Percentiles rank a stretch among this genome's conserved stretches.
phyloP scores from a whole-genome alignment of 2,113 vertebrate species.

The Aldabrachelys gigantea region DNA sequence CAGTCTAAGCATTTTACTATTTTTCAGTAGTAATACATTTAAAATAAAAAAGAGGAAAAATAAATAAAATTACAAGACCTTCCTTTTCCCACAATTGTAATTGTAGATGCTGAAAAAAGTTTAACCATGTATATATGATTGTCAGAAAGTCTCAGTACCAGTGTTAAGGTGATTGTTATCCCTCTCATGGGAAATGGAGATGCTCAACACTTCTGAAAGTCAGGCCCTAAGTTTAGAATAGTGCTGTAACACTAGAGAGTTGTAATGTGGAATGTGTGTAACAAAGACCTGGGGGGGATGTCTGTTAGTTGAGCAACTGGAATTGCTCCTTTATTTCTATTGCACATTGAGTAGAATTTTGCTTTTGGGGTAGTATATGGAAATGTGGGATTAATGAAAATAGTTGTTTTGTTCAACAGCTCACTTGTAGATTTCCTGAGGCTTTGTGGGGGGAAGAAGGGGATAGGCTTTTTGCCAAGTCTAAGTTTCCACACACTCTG shows the following conservation, averaged over 20 bases:
- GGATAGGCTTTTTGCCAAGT: not conserved
- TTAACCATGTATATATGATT: not conserved
- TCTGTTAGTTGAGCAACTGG: not conserved
- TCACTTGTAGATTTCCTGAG: not conserved
- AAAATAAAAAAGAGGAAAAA: not conserved
- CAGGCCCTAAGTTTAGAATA: not conserved
- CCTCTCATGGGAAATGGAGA: not conserved
- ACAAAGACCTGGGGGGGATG: not conserved
- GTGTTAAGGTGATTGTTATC: not conserved
- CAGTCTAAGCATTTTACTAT: not conserved
- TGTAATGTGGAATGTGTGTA: not conserved
- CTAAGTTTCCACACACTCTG: not conserved
- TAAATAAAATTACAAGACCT: not conserved
- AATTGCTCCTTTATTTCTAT: not conserved
- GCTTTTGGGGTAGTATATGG: not conserved
- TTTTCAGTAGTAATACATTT: not conserved
- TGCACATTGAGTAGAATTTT: not conserved
- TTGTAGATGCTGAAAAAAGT: not conserved
- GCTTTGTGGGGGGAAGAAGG: not conserved
- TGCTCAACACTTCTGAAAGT: not conserved
- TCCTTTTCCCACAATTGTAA: rapidly evolving
- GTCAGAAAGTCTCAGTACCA: not conserved
- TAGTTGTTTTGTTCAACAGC: not conserved
- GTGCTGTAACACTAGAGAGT: not conserved
- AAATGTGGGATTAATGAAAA: not conserved